Evolutionary conservation across 2,888 invertebrate species (phyloP), one percentile per base, ranked within the genome.

Genomic region (Drosophila fulvimacula): DNA sequence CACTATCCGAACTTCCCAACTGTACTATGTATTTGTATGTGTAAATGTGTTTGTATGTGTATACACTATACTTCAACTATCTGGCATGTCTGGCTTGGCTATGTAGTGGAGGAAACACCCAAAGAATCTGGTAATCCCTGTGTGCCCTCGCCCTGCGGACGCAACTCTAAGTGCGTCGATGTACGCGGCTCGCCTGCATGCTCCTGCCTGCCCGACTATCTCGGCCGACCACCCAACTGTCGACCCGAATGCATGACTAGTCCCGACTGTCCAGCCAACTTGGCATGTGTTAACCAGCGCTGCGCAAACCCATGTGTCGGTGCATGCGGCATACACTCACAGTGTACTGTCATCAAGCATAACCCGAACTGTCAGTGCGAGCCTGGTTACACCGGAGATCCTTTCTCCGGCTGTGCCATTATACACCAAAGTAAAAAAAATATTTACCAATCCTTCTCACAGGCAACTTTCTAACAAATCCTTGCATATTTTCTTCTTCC

Each of bases 221-320:
- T 96, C 65, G 97, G 98, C 55, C 94, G 97, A 87, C 95, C 97
- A 55, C 97, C 97, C 39, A 96, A 96, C 91, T 97, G 97, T 91
- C 95, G 97, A 90, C 95, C 95, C 71, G 96, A 96, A 92, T 96
- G 96, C 92, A 93, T 94, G 73, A 94, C 95, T 68, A 95, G 95
- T 91, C 94, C 95, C 34, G 96, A 96, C 90, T 97, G 97, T 90
- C 94, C 95, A 9, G 94, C 95, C 79, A 95, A 95, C 89, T 94
- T 94, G 91, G 96, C 97, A 69, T 97, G 97, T 92, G 94, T 96
- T 76, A 95, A 95, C 91, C 95, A 95, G 89, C 95, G 94, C 92
- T 97, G 97, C 91, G 93, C 94, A 69, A 96, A 97, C 90, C 97
- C 97, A 60, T 97, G 97, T 90, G 94, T 94, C 56, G 96, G 96